phyloP scores from a whole-genome alignment of 2,113 vertebrate genomes.

The Pseudorasbora parva region DNA sequence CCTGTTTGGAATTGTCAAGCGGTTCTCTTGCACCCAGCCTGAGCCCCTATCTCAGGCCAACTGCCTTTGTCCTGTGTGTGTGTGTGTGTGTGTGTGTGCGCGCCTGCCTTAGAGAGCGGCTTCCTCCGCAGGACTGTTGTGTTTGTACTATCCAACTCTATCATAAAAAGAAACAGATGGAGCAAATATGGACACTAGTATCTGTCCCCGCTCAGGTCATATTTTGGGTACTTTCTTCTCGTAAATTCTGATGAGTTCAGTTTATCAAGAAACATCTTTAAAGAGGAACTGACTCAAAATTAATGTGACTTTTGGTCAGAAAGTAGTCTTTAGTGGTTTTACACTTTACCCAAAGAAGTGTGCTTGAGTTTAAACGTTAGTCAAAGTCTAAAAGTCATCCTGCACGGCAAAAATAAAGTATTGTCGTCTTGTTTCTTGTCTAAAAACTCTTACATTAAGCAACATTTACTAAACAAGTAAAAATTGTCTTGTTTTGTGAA shows the following conservation, averaged over 20 bases:
- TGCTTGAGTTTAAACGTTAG: no score
- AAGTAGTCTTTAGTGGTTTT: neutral
- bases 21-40: slow-evolving; percentile 1
- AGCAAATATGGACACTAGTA: neutral
- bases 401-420: no score
- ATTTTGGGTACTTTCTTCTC: neutral
- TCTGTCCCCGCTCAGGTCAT: neutral
- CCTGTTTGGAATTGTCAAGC: slow-evolving; percentile 47
- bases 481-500: no score
- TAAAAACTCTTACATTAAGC: no score
- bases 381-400: neutral
- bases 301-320: neutral
- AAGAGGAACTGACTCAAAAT: no score
- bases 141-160: slow-evolving; percentile 5
- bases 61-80: slow-evolving; percentile 20
- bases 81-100: slow-evolving; percentile 27
- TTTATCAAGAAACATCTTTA: neutral
- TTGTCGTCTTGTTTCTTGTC: no score
- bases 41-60: neutral
- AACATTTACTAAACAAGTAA: no score
- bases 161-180: slow-evolving; percentile 8
- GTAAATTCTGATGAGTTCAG: neutral
- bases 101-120: neutral
- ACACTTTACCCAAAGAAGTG: neutral
- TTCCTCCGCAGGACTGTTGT: slow-evolving; percentile 21